These are phyloP conservation scores for Hirtodrosophila duncani DNA, from an alignment of 2,888 invertebrate genomes.

Conservation along the genomic window DNA sequence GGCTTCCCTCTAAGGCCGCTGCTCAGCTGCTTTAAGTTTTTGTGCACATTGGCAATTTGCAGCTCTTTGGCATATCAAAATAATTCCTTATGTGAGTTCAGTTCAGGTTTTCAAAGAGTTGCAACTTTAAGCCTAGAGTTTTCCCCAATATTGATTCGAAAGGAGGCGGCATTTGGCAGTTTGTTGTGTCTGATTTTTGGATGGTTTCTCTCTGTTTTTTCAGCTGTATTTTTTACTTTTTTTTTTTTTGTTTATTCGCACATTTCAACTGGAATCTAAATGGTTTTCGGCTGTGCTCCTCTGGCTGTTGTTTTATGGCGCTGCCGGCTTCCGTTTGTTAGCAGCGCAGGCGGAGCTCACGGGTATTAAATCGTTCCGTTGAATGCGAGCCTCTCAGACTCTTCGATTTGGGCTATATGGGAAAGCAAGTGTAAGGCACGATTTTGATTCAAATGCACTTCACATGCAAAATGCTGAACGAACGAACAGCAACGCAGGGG, in stretches of 20 bases:
- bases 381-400: too few relatives aligned
- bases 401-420: too few relatives aligned
- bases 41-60: conserved; percentile 51
- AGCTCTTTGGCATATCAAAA: conserved; percentile 41
- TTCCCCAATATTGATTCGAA: too few relatives aligned
- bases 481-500: too few relatives aligned
- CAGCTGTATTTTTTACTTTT: conserved; percentile 6
- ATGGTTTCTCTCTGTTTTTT: conserved; percentile 3
- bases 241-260: conserved; percentile 24
- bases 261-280: conserved; percentile 42
- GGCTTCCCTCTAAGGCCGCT: not conserved
- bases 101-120: conserved; percentile 30
- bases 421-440: conserved; percentile 13
- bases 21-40: conserved; percentile 27
- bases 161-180: conserved; percentile 7
- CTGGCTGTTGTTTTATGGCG: too few relatives aligned
- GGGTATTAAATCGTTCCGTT: too few relatives aligned
- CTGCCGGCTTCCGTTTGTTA: too few relatives aligned
- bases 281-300: conserved; percentile 26
- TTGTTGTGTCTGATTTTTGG: conserved; percentile 19
- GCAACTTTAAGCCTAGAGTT: too few relatives aligned
- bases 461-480: conserved; percentile 31
- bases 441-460: conserved; percentile 31
- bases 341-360: too few relatives aligned
- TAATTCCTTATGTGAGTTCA: conserved; percentile 55